Base-by-base conservation (phyloP, 2,113 vertebrate species). In the Machaerirhynchus nigripectus region DNA sequence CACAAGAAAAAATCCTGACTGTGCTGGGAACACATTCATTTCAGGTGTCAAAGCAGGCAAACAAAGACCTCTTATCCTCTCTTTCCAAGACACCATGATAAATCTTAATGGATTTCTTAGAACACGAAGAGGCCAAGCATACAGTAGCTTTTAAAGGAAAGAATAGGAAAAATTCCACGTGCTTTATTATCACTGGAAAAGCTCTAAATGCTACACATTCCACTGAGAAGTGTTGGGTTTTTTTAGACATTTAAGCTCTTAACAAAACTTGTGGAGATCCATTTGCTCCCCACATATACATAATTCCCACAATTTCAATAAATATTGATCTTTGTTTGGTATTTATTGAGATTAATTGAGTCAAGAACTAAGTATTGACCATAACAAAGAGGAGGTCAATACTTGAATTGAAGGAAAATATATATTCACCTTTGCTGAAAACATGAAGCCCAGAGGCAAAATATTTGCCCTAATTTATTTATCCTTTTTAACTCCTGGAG, bases 321-420 rank as follows among this genome's bases (percentile, higher is more conserved):
- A 78, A 79, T 82, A 91, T 57, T 53, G 84, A 87, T 37, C 31
- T 76, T 60, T 65, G 5, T 94, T 88, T 52, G 28, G 5, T 94
- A 82, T 83, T 67, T 94, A 77, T 69, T 89, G 64, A 95, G 87
- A 95, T 67, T 31, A 85, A 91, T 56, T 73, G 65, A 91, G 46
- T 87, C 53, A 83, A 93, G 69, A 68, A 89, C 37, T 47, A 80
- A 55, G 42, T 93, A 90, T 74, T 88, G 89, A 95, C 46, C 55
- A 74, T 87, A 94, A 84, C n/a, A 69, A 76, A 89, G 50, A 71
- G 27, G 5, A 85, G n/a, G 50, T 90, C 94, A 90, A 85, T 94
- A 85, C 4, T 47, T 35, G 31, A 4, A 44, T 3, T 44, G 59
- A 93, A 83, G 70, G 23, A 90, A 93, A 95, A 80, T 42, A 18